Evolutionary conservation across 2,888 invertebrate species (phyloP).

Genomic region (Drosophila neoperkinsi): DNA sequence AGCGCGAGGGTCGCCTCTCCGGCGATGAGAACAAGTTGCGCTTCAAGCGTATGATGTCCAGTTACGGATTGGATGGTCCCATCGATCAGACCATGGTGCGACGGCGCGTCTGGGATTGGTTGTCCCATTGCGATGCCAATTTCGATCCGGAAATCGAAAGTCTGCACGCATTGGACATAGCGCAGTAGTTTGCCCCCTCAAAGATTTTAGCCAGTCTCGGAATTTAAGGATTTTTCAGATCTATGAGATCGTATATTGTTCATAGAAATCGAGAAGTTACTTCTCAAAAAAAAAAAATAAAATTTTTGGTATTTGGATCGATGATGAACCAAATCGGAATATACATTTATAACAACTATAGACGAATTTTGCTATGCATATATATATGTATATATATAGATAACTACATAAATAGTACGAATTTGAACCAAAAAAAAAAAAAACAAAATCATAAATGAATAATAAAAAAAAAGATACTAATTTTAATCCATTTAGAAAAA

Average conservation of each 20-base stretch:
- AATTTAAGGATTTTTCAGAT: slow-evolving; percentile 52
- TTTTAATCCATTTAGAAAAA: slow-evolving; percentile 29
- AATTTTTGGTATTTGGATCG: slow-evolving; percentile 24
- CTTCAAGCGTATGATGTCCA: slow-evolving; percentile 86
- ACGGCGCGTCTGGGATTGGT: slow-evolving; percentile 89
- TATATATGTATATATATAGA: slow-evolving; percentile 10
- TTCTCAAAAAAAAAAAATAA: slow-evolving; percentile 28
- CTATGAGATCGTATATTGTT: slow-evolving; percentile 29
- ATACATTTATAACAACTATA: slow-evolving; percentile 26
- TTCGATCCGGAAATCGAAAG: slow-evolving; percentile 84
- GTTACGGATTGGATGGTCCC: slow-evolving; percentile 88
- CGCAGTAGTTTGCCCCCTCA: slow-evolving; percentile 48
- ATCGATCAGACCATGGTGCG: slow-evolving; percentile 88
- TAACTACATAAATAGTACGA: slow-evolving; percentile 23
- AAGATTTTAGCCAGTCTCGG: slow-evolving; percentile 11
- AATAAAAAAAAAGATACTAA: background rate
- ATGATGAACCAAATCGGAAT: slow-evolving; percentile 24
- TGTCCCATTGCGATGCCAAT: slow-evolving; percentile 86
- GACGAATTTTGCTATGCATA: slow-evolving; percentile 50
- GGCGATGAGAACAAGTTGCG: slow-evolving; percentile 87
- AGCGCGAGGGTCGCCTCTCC: slow-evolving; percentile 86
- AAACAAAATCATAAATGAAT: background rate
- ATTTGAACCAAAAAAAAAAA: slow-evolving; percentile 28
- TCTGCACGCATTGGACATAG: slow-evolving; percentile 75
- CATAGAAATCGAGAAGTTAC: slow-evolving; percentile 29